Conservation (phyloP, 2,113 vertebrate species). For the Nannobrachium achirus region DNA sequence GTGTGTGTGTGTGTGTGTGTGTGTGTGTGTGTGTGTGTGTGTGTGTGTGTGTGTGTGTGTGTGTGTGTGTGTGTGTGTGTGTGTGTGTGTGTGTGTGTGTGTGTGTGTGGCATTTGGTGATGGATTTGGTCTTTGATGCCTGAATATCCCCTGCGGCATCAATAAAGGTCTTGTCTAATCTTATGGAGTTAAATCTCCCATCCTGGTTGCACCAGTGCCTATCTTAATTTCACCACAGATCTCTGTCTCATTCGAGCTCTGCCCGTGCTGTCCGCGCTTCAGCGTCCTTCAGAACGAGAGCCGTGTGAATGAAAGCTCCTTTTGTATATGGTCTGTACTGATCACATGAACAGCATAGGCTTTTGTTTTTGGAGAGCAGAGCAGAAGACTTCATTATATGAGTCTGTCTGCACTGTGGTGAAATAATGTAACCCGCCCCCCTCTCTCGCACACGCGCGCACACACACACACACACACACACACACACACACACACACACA, state of each 20-base stretch:
- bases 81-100: too few species aligned
- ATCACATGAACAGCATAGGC: conserved; percentile 37
- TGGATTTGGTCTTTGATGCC: too few species aligned
- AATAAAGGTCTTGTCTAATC: too few species aligned
- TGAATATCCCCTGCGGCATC: too few species aligned
- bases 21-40: too few species aligned
- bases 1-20: too few species aligned
- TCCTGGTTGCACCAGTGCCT: too few species aligned
- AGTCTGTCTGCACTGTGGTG: conserved; percentile 25
- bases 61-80: too few species aligned
- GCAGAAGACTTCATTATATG: conserved; percentile 47
- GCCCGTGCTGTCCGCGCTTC: not conserved
- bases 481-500: conserved; percentile 2
- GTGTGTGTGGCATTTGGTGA: too few species aligned
- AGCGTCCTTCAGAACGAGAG: conserved; percentile 12
- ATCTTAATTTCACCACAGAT: not conserved
- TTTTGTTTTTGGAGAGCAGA: conserved; percentile 46
- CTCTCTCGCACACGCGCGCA: conserved; percentile 8
- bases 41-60: too few species aligned
- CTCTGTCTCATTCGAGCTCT: conserved; percentile 2
- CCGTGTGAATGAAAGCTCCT: conserved; percentile 34
- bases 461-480: not conserved
- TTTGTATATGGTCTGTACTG: conserved; percentile 20
- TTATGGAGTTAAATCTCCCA: too few species aligned
- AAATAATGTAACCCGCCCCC: not conserved